Percentiles rank a stretch among this genome's conserved stretches.
phyloP scores from a whole-genome alignment of 2,888 invertebrate genomes.

The Nipponacmea schrenckii region DNA sequence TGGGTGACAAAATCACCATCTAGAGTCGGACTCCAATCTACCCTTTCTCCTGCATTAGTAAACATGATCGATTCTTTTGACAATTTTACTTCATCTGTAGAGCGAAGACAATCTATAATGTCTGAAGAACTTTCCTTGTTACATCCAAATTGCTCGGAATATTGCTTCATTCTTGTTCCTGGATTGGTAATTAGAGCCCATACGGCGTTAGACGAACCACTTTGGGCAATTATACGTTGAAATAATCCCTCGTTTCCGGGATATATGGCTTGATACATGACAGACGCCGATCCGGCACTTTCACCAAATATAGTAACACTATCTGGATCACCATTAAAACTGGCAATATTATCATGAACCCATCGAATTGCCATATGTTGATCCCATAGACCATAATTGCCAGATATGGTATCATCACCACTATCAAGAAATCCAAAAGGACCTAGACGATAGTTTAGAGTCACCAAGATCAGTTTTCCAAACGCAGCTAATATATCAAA shows the following conservation, averaged over 20 bases:
- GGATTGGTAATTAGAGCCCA: not conserved
- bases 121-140: not conserved
- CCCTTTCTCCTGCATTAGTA: too few relatives aligned
- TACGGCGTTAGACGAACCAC: too few relatives aligned
- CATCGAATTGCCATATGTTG: constrained; percentile 46
- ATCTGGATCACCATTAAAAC: constrained; percentile 42
- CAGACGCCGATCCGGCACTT: constrained; percentile 29
- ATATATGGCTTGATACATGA: not conserved
- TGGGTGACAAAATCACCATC: not conserved
- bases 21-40: not conserved
- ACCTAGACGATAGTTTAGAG: constrained; percentile 46
- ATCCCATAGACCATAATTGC: constrained; percentile 53
- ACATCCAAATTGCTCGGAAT: not conserved
- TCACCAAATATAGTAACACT: constrained; percentile 47
- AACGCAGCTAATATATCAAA: constrained; percentile 21
- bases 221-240: constrained; percentile 28
- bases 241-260: constrained; percentile 5
- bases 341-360: constrained; percentile 44
- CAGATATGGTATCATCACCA: constrained; percentile 36
- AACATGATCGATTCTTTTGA: too few relatives aligned
- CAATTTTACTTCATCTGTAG: too few relatives aligned
- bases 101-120: not conserved
- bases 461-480: constrained; percentile 40
- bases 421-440: constrained; percentile 49
- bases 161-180: not conserved